Evolutionary conservation across 2,888 invertebrate species (phyloP).

Genomic region (Ommatoiulus sabulosus): DNA sequence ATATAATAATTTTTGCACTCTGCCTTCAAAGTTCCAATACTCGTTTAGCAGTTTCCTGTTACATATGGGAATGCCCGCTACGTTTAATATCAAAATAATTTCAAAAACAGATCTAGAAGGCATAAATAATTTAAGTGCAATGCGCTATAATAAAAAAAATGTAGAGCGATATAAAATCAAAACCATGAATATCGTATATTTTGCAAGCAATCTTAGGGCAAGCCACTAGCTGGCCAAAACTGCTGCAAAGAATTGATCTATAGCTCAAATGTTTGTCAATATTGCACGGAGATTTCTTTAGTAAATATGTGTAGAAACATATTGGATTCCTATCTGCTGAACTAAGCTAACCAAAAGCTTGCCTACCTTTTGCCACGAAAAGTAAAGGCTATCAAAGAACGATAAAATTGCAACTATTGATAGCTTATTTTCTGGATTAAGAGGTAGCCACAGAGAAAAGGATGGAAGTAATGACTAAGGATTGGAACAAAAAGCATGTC

Average conservation of each 20-base stretch:
- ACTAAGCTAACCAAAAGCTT: not conserved
- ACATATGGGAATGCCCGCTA: not conserved
- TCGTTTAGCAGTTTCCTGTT: not conserved
- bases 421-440: not conserved
- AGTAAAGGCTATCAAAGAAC: not conserved
- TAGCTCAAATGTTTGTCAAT: not conserved
- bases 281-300: not conserved
- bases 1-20: not conserved
- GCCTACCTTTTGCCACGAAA: not conserved
- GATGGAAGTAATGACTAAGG: slow-evolving; percentile 30
- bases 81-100: not conserved
- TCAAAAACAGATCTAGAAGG: not conserved
- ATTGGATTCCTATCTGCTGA: not conserved
- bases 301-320: not conserved
- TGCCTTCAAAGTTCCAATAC: not conserved
- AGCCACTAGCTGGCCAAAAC: not conserved
- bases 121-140: slow-evolving; percentile 36
- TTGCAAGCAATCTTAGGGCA: not conserved
- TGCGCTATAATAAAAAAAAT: slow-evolving; percentile 21
- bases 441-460: slow-evolving; percentile 18
- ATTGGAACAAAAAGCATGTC: slow-evolving; percentile 26
- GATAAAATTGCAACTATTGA: not conserved
- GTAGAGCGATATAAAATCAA: not conserved
- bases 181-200: slow-evolving; percentile 21
- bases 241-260: not conserved